Evolutionary conservation across 2,888 invertebrate genomes (phyloP).

Genomic region (Hipparchia sbordonii): DNA sequence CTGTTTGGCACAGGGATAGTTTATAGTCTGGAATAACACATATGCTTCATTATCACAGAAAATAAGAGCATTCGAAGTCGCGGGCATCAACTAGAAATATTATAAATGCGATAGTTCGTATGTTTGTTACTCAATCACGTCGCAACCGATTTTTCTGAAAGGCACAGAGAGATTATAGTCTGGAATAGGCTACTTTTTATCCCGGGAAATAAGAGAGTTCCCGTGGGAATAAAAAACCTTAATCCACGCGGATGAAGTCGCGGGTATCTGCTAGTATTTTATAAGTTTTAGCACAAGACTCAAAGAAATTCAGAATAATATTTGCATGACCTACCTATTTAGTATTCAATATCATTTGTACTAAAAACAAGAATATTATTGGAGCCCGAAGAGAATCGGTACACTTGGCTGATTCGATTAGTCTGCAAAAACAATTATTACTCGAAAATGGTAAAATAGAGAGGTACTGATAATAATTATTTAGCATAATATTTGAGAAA

Average conservation of each 20-base stretch:
- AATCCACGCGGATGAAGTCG: not conserved
- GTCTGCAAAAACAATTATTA: slow-evolving; percentile 11
- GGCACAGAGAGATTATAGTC: no score
- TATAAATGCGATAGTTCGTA: no score
- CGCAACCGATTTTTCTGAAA: no score
- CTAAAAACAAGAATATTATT: slow-evolving; percentile 17
- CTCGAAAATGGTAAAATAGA: not conserved
- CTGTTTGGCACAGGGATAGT: no score
- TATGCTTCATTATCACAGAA: no score
- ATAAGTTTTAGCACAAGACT: slow-evolving; percentile 16
- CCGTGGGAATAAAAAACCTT: no score
- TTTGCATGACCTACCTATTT: slow-evolving; percentile 18
- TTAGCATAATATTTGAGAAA: not conserved
- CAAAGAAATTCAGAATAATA: slow-evolving; percentile 32
- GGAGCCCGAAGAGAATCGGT: slow-evolving; percentile 19
- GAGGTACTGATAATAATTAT: not conserved
- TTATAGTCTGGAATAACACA: no score
- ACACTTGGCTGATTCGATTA: slow-evolving; percentile 19
- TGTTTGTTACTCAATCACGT: no score
- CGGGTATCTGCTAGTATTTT: not conserved
- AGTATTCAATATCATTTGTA: slow-evolving; percentile 20
- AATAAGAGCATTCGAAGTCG: no score
- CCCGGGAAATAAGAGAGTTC: not conserved
- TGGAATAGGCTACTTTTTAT: not conserved
- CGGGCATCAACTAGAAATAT: no score